Evolutionary conservation across 1,140 invertebrate species (phyloP).

Genomic region (Drosophila athabasca): DNA sequence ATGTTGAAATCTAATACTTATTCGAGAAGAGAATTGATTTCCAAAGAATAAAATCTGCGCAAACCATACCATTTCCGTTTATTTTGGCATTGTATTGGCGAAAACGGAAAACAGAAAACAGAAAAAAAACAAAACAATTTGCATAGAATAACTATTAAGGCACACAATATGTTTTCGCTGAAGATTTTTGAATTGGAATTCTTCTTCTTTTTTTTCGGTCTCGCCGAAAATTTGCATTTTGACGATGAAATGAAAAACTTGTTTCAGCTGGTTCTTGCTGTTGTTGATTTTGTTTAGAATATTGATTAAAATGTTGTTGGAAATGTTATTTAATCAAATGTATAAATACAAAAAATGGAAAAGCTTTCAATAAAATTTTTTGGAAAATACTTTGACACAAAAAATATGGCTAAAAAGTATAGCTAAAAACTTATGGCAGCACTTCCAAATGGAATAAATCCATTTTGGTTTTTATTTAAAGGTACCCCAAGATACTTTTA

Average conservation of each 20-base stretch:
- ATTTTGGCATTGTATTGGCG: constrained; percentile 27
- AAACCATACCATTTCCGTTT: constrained; percentile 62
- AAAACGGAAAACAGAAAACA: constrained; percentile 15
- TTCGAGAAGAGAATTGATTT: constrained; percentile 20
- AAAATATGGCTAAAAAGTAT: constrained; percentile 14
- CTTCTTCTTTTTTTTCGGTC: constrained; percentile 15
- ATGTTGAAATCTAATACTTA: constrained; percentile 18
- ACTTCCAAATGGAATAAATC: constrained; percentile 1
- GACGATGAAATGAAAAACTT: constrained; percentile 49
- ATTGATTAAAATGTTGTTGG: constrained; percentile 32
- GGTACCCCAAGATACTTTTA: no score
- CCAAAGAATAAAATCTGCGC: constrained; percentile 18
- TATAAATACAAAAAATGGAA: constrained; percentile 10
- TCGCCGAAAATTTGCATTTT: constrained; percentile 53
- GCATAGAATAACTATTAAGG: constrained; percentile 70
- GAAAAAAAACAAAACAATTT: constrained; percentile 47
- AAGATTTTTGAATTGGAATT: constrained; percentile 39
- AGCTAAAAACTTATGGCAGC: not conserved
- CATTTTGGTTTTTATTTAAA: no score
- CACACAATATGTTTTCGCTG: constrained; percentile 20
- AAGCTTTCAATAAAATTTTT: constrained; percentile 23
- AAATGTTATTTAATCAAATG: constrained; percentile 21
- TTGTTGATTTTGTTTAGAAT: constrained; percentile 29
- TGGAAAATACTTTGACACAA: not conserved
- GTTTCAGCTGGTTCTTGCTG: constrained; percentile 32